A percentile compares a stretch with the other conserved stretches of the same genome.
Evolutionary conservation across 2,797 vertebrate species (phyloP).

Genomic region (Coranthus polyacanthus): DNA sequence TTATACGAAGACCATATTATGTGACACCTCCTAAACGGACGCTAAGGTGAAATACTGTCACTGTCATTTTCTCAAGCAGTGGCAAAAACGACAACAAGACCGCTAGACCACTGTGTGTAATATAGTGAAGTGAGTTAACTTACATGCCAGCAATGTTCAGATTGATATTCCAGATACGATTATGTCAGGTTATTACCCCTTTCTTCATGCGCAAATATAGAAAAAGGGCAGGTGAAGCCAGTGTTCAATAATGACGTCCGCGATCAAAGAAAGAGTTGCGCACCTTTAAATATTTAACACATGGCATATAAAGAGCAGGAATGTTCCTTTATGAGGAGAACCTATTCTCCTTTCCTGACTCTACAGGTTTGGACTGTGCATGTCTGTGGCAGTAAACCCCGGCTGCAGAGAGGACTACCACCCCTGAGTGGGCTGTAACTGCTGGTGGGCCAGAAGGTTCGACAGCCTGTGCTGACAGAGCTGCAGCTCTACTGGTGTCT

Average conservation of each 20-base stretch:
- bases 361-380: slow-evolving; percentile 1
- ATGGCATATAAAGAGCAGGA: slow-evolving; percentile 63
- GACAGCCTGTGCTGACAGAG: slow-evolving; percentile 40
- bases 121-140: too few species aligned
- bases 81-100: too few species aligned
- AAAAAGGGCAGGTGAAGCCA: slow-evolving; percentile 37
- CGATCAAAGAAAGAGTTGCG: slow-evolving; percentile 67
- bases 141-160: too few species aligned
- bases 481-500: slow-evolving; percentile 20
- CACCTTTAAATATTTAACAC: slow-evolving; percentile 61
- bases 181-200: not conserved
- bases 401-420: slow-evolving; percentile 18
- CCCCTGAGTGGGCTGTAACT: slow-evolving; percentile 51
- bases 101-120: too few species aligned
- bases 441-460: slow-evolving; percentile 41
- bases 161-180: not conserved
- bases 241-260: slow-evolving; percentile 39
- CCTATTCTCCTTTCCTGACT: slow-evolving; percentile 40
- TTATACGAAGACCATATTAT: too few species aligned
- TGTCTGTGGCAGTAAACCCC: slow-evolving; percentile 59
- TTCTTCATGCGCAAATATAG: not conserved
- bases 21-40: too few species aligned
- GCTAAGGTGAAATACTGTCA: too few species aligned
- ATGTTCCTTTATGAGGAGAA: slow-evolving; percentile 64
- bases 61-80: too few species aligned